Base-by-base conservation (phyloP, 2,888 invertebrate species). In the Rugalucina vietnamica region DNA sequence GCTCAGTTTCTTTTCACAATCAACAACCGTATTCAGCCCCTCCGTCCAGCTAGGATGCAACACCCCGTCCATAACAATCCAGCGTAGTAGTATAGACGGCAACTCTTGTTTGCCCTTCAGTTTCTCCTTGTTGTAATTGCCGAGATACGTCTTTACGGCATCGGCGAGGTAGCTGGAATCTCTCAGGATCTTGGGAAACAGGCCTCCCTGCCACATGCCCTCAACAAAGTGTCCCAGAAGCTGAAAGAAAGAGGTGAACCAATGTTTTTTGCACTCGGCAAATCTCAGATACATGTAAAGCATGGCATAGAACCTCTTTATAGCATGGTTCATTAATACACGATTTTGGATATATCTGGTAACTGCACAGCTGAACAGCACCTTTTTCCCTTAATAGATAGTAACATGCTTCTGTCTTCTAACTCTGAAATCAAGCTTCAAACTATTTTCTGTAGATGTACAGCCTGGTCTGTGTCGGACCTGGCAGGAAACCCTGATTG, bases 41-140 rank as follows among this genome's bases (percentile, higher is more conserved):
- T 94, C 94, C 3, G 93, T 93, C 94, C 94, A 94, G 8, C 81
- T 84, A 0, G 93, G 90, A 75, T 92, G 90, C 34, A 94, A 85
- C 37, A 90, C 89, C 0, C 94, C 94, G 84, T 94, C 94, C 78
- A 94, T 79, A 0, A 94, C 90, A 27, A 94, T 83, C 94, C 94
- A 94, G 49, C 92, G 89, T 18, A 92, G 84, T 32, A 93, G 80
- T 4, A 91, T 79, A 10, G 93, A 92, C 0, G 92, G 92, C n/a
- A 91, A 70, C 49, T 93, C 93, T 14, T 81, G 54, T 50, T 90
- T 90, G 27, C 84, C 87, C 60, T 90, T 90, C 76, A 90, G 89
- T 76, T 91, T 92, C 37, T 92, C 91, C 32, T 88, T 88, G 71
- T 84, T 86, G 69, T 88, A 87, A 14, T 82, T 89, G 18, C 88